Evolutionary conservation across 2,113 vertebrate species (phyloP), one percentile per base, ranked within the genome.

Genomic region (Thunnus thynnus): DNA sequence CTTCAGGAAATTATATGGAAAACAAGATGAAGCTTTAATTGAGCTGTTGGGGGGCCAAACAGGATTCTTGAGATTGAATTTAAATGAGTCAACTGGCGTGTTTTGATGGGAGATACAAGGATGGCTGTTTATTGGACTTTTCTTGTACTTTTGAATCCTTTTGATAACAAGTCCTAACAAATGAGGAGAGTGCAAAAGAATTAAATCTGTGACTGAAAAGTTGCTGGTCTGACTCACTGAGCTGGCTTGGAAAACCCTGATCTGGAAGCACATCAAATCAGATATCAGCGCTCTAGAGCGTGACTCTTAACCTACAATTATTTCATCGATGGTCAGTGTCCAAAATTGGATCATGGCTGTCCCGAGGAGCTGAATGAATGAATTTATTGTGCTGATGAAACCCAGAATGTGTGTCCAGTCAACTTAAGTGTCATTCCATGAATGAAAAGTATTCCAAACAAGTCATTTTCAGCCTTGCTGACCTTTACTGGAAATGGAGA

Each of bases 1-100:
- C 58, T 69, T 60, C 22, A 52, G 80, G 70, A 87, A 89, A 81
- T 67, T 61, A 68, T 54, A 50, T 60, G 71, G 72, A 82, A 77
- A 62, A 12, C 78, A 18, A 78, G 62, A 62, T 62, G 2, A 61
- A 64, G 41, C n/a, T 74, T 68, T 72, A 67, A 87, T 57, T 67
- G 54, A 80, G 22, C 27, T 22, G 58, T 62, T 46, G 10, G 16
- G 51, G 47, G 44, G 60, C 58, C 54, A 46, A 82, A 56, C 44
- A 17, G 44, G 48, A 78, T 84, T 83, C 76, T 61, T 69, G 16
- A 27, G 48, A 60, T 67, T 57, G 32, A 72, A 54, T 13, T 20
- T 3, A 8, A 66, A 75, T 68, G 60, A 76, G 13, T 65, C 32
- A 63, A 13, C 20, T 30, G 27, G 46, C 10, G 27, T 4, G 2